A percentile compares a stretch with the other conserved stretches of the same genome.
Evolutionary conservation across 1,140 invertebrate species (phyloP).

Genomic region (Trialeurodes vaporariorum): DNA sequence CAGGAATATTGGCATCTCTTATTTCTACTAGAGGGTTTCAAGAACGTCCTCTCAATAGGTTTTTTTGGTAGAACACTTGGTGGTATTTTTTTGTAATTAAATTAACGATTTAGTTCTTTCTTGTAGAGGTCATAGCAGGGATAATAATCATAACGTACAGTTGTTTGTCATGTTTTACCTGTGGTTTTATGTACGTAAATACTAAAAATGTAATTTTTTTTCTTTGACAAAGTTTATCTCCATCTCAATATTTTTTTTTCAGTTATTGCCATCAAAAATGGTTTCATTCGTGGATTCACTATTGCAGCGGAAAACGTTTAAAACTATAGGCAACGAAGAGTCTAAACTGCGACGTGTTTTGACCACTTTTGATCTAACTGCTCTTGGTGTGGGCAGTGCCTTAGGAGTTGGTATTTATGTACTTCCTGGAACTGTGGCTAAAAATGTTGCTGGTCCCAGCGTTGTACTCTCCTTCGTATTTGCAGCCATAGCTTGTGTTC

Average conservation of each 20-base stretch:
- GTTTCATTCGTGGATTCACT: neutral
- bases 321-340: slow-evolving; percentile 23
- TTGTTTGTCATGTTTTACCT: neutral
- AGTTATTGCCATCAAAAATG: neutral
- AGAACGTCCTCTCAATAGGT: no score
- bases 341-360: slow-evolving; percentile 60
- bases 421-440: slow-evolving; percentile 78
- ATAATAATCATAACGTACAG: neutral
- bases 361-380: slow-evolving; percentile 62
- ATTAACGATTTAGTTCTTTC: no score
- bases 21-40: no score
- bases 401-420: slow-evolving; percentile 85
- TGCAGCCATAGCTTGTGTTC: slow-evolving; percentile 76
- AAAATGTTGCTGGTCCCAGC: slow-evolving; percentile 68
- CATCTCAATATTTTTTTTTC: neutral
- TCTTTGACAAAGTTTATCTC: neutral
- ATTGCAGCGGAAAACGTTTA: neutral
- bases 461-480: slow-evolving; percentile 78
- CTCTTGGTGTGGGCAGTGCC: slow-evolving; percentile 72
- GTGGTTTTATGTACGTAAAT: neutral
- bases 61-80: no score
- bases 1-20: no score
- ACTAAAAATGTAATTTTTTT: neutral
- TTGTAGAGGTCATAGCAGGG: no score
- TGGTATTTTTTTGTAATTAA: no score